Evolutionary conservation across 2,888 invertebrate species (phyloP), one percentile per base, ranked within the genome.

Genomic region (Crioceris asparagi): DNA sequence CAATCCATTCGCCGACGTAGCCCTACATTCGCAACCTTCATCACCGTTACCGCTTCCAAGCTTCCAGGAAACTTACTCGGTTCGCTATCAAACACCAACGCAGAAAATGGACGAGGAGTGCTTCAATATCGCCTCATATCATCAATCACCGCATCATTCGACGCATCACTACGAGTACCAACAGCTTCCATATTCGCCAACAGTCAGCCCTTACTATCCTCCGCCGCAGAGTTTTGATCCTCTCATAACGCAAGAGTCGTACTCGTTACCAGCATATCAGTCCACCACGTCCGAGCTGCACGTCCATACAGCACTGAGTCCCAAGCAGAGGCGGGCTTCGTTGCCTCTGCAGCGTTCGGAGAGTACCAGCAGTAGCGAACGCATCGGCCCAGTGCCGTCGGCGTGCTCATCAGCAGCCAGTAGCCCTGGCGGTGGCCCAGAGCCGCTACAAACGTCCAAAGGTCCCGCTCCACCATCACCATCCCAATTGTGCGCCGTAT

Each of bases 401-500:
- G 75, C 79, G 0, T 78, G 79, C 17, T 80, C 77, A 45, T 81
- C 81, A 1, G 77, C 80, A 10, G 74, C 76, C 2, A 75, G 75
- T 51, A 77, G 77, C 1, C 77, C 77, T 2, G 63, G 61, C 18
- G 48, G 50, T 14, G 43, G 32, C 17, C 14, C 17, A 16, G 17
- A 19, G 7, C 3, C 14, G 8, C 3, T 7, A 10, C 4, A 14
- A 3, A 32, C 8, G 11, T 7, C 58, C 23, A 64, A 49, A 62
- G 75, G 68, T 19, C 65, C 67, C 2, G 67, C 80, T 1, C 80
- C 82, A 1, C 79, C 80, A 10, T 81, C 83, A 6, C 84, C 84
- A 33, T 86, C 93, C 60, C 67, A 92, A 36, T 67, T 92, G 34
- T 98, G 98, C 61, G 97, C 96, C 8, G 98, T 98, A 3, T 98